Conservation (phyloP, 2,888 invertebrate species). For the Drosophila paracracens region DNA sequence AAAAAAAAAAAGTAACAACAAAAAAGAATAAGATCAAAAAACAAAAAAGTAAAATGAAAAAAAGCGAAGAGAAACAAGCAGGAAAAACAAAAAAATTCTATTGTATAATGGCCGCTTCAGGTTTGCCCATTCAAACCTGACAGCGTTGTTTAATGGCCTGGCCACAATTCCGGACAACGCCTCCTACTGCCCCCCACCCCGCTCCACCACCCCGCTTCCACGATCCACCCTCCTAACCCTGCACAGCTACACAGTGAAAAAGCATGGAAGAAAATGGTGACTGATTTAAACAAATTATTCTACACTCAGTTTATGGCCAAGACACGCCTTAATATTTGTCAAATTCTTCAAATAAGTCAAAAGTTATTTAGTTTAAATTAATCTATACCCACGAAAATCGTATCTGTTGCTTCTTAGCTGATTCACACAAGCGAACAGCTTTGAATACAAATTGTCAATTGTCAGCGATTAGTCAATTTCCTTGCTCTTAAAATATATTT, state of each 20-base stretch:
- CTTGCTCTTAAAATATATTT: background rate
- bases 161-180: conserved; percentile 62
- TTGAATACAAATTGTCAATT: too few relatives aligned
- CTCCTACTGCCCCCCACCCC: background rate
- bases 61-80: conserved; percentile 10
- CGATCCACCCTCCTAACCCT: background rate
- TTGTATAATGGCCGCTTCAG: conserved; percentile 79
- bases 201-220: background rate
- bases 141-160: conserved; percentile 78
- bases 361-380: background rate
- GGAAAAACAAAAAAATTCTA: conserved; percentile 47
- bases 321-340: background rate
- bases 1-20: conserved; percentile 11
- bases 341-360: background rate
- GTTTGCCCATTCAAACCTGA: conserved; percentile 76
- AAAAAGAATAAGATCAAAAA: conserved; percentile 11
- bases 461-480: background rate
- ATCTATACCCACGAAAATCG: too few relatives aligned
- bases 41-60: conserved; percentile 18
- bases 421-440: too few relatives aligned
- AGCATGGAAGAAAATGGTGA: background rate
- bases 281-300: background rate
- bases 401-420: too few relatives aligned
- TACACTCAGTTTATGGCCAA: background rate
- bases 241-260: background rate